A percentile compares a stretch with the other conserved stretches of the same genome.
phyloP scores from a whole-genome alignment of 64 coral and sea anemone species.

The Porites australiensis region DNA sequence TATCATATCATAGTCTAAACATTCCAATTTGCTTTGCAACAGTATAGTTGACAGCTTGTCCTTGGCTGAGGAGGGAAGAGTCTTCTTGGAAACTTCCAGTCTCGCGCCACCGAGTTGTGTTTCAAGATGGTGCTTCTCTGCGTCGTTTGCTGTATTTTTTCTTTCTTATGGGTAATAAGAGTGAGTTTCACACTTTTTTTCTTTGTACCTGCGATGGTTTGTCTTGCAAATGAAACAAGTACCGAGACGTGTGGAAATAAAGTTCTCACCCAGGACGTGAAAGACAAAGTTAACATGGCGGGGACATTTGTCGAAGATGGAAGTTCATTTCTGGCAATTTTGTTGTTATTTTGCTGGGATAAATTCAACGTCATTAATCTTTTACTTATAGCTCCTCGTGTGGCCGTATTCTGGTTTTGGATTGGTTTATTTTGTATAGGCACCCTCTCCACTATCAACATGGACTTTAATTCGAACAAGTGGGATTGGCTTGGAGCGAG shows the following conservation, averaged over 20 bases:
- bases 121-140: slow-evolving; percentile 3
- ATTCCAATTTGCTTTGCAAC: too few species aligned
- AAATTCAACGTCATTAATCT: slow-evolving; percentile 60
- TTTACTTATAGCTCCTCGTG: slow-evolving; percentile 31
- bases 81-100: not conserved
- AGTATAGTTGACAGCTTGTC: too few species aligned
- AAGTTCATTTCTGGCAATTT: slow-evolving; percentile 6
- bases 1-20: too few species aligned
- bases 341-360: slow-evolving; percentile 66
- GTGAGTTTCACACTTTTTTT: slow-evolving; percentile 73
- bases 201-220: slow-evolving; percentile 54
- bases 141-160: not conserved
- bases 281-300: slow-evolving; percentile 54
- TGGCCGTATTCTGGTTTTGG: slow-evolving; percentile 85
- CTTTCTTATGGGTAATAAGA: slow-evolving; percentile 46
- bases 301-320: slow-evolving; percentile 70
- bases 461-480: slow-evolving; percentile 31
- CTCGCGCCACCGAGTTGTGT: not conserved
- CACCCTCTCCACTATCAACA: slow-evolving; percentile 16
- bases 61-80: not conserved
- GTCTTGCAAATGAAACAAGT: slow-evolving; percentile 53
- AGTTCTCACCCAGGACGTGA: slow-evolving; percentile 53
- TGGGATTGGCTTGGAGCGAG: slow-evolving; percentile 46
- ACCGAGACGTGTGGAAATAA: slow-evolving; percentile 73
- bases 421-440: slow-evolving; percentile 35